Base-by-base conservation (phyloP, 37 sponge, comb jelly and placozoan species). In the Halisarca cf. caerulea region DNA sequence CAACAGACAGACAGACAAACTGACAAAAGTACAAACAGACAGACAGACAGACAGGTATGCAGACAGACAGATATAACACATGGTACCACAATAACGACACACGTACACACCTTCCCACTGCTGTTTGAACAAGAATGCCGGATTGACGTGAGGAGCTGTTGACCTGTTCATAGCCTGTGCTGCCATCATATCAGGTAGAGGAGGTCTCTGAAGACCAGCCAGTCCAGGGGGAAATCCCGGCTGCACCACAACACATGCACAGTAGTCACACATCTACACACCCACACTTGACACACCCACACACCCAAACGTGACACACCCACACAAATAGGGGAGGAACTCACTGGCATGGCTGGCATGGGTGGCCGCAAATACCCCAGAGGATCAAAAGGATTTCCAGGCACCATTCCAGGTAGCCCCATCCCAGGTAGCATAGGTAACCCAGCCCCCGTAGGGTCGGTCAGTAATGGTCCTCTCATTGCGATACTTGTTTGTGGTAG, bases 131-230 rank as follows among this genome's bases (percentile, higher is more conserved):
- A 96, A 84, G 91, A 96, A 93, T 45, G 97, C 97, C 0, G 97
- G 97, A 79, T 96, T 96, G 43, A 96, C 89, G 64, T 97, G 97
- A 34, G 97, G 88, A 55, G 97, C 94, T 17, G 44, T 60, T 0
- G 64, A 27, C 1, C 82, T 34, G 25, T 18, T 73, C 2, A 41
- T 24, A 1, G 24, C 51, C 23, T 24, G 41, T 2, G 4, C 59
- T 58, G 21, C 58, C 18, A 24, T 27, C 44, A 83, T 32, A 7
- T 55, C 78, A 2, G 83, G 86, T 73, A 86, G 84, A 0, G 79
- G 33, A 17, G 80, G 88, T 0, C 66, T 58, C 24, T 37, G 84
- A 17, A 83, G 40, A 47, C 66, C 66, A 18, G 61, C 60, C 18
- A 87, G 51, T 14, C 80, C 85, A 51, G 86, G 86, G 23, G 86